A percentile compares a stretch with the other conserved stretches of the same genome.
phyloP scores from a whole-genome alignment of 2,888 invertebrate species.

The Notocelia uddmanniana region DNA sequence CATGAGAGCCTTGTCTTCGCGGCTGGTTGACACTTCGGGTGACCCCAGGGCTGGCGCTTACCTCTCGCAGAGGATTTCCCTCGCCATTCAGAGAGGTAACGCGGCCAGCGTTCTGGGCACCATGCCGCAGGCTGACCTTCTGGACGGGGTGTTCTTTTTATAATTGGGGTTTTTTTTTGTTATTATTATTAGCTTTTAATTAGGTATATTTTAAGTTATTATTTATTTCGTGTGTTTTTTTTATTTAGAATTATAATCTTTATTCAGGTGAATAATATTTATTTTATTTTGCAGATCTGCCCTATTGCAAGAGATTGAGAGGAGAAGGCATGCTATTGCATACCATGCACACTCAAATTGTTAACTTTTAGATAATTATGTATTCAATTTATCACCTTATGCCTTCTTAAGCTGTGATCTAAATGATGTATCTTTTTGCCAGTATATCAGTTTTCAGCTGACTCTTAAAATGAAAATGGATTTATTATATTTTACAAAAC shows the following conservation, averaged over 20 bases:
- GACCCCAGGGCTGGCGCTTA: too few species aligned
- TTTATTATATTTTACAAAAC: constrained; percentile 17
- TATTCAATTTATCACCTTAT: constrained; percentile 54
- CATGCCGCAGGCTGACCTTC: too few species aligned
- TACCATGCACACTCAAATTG: constrained; percentile 77
- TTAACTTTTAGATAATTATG: constrained; percentile 52
- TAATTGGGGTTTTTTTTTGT: too few species aligned
- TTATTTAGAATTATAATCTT: background rate
- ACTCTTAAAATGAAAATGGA: constrained; percentile 9
- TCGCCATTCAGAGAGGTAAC: too few species aligned
- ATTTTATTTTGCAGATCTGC: constrained; percentile 87
- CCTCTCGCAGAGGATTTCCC: too few species aligned
- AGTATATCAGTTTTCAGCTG: constrained; percentile 29
- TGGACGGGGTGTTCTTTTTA: too few species aligned
- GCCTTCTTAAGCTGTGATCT: constrained; percentile 81
- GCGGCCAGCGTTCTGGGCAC: too few species aligned
- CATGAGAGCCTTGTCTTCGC: too few species aligned
- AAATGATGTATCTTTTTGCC: constrained; percentile 53
- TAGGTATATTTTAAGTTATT: too few species aligned
- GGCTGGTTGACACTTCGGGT: too few species aligned
- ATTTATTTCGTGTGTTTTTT: too few species aligned
- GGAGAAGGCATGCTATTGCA: constrained; percentile 78
- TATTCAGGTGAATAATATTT: constrained; percentile 4
- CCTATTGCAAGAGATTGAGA: constrained; percentile 91
- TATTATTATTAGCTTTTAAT: too few species aligned